Evolutionary conservation across 1,140 invertebrate species (phyloP).

Genomic region (Pseudoatta argentina): DNA sequence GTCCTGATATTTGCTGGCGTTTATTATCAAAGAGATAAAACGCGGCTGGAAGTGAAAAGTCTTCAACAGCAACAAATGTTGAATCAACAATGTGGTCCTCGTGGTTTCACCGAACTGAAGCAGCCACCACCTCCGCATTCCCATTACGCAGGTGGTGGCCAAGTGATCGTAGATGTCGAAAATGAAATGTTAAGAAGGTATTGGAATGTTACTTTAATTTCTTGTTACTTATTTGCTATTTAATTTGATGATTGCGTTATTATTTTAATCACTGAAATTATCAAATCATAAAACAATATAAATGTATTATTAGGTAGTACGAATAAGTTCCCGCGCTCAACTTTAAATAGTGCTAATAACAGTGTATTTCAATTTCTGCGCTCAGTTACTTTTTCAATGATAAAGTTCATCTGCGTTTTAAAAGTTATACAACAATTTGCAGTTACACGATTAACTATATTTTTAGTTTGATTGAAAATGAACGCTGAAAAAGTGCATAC

Average conservation of each 20-base stretch:
- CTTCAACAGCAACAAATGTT: slow-evolving; percentile 90
- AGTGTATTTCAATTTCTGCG: too few species aligned
- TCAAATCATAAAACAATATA: neutral
- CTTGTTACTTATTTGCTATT: slow-evolving; percentile 12
- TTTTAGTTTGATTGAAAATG: too few species aligned
- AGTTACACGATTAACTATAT: too few species aligned
- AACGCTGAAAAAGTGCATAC: too few species aligned
- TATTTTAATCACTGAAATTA: neutral
- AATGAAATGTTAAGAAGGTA: slow-evolving; percentile 90
- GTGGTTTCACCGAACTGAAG: slow-evolving; percentile 84
- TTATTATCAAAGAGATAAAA: slow-evolving; percentile 95
- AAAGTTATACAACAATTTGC: too few species aligned
- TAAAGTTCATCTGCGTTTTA: too few species aligned
- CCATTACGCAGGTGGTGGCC: slow-evolving; percentile 81
- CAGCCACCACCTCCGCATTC: slow-evolving; percentile 83
- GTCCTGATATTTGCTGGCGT: slow-evolving; percentile 95
- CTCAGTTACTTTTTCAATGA: too few species aligned
- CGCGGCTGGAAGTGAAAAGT: slow-evolving; percentile 92
- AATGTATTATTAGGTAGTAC: neutral
- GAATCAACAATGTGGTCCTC: slow-evolving; percentile 88
- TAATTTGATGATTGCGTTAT: neutral
- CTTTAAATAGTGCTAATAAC: too few species aligned
- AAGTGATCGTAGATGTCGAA: slow-evolving; percentile 93
- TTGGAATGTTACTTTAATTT: neutral
- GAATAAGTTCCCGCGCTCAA: too few species aligned